Conservation (phyloP, 2,113 vertebrate species). For the Arenaria interpres region DNA sequence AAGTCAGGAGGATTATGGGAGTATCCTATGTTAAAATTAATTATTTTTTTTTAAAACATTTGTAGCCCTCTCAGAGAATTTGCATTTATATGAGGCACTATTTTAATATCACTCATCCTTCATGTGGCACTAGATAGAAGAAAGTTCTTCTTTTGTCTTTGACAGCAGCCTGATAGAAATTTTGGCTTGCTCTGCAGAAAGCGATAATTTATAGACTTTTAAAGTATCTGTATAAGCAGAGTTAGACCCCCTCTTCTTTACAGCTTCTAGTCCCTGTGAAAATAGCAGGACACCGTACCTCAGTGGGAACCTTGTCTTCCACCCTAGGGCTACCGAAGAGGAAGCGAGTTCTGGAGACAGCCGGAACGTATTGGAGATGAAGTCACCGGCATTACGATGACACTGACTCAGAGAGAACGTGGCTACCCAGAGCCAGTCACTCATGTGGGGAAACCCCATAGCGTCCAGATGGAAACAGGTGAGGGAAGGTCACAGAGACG, state of each 20-base stretch:
- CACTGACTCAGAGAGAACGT: conserved; percentile 81
- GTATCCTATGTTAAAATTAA: neutral
- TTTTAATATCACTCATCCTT: neutral
- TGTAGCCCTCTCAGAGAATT: neutral
- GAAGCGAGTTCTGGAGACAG: conserved; percentile 86
- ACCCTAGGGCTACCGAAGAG: conserved; percentile 74
- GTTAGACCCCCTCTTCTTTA: neutral
- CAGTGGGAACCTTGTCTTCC: neutral
- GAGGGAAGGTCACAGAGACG: neutral
- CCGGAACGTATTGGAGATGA: conserved; percentile 85
- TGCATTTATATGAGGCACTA: neutral
- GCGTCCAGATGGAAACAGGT: conserved; percentile 81
- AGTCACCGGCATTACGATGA: conserved; percentile 80
- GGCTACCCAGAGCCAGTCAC: conserved; percentile 77
- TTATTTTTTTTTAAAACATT: neutral
- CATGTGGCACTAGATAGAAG: neutral
- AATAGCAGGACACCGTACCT: neutral
- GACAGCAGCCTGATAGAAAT: neutral
- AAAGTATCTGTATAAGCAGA: neutral
- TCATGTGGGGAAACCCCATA: conserved; percentile 75
- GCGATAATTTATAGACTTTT: neutral
- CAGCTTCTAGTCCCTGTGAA: neutral
- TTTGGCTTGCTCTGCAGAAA: neutral
- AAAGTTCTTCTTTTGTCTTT: neutral
- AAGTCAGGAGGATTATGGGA: neutral